A percentile compares a stretch with the other conserved stretches of the same genome.
These are phyloP conservation scores for Phylloscopus whistleri DNA, from an alignment of 2,113 vertebrate species.

Conservation along the genomic window DNA sequence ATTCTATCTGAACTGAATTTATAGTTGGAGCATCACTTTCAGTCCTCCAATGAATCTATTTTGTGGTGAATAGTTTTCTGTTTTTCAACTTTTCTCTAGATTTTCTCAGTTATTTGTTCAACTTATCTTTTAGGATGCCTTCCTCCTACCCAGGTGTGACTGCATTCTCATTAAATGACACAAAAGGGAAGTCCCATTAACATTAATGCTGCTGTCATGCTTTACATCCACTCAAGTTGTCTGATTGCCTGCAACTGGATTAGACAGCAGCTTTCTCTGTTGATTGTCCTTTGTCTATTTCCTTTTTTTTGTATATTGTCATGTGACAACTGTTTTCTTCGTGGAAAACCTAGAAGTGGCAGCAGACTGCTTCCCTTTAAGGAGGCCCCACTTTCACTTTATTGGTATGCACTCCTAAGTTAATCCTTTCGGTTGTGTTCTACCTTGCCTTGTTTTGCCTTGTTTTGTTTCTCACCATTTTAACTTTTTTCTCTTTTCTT, in stretches of 20 bases:
- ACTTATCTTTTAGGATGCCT: neutral
- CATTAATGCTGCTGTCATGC: neutral
- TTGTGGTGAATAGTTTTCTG: neutral
- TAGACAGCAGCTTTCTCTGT: neutral
- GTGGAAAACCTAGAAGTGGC: neutral
- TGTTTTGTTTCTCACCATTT: neutral
- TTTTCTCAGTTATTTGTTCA: neutral
- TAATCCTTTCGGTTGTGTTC: neutral
- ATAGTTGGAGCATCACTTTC: neutral
- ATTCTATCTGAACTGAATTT: neutral
- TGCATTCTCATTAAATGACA: neutral
- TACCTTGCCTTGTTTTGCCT: neutral
- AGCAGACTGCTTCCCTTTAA: neutral
- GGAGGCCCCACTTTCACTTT: neutral
- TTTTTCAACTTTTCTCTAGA: neutral
- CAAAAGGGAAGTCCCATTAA: neutral
- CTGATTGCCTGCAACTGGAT: neutral
- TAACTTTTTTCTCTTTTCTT: neutral
- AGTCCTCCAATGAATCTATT: neutral
- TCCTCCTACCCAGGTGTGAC: neutral
- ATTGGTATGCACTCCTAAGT: neutral
- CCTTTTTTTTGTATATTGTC: neutral
- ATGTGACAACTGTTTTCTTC: neutral
- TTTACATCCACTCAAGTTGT: neutral
- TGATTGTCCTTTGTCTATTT: neutral